Conservation (phyloP, 2,888 invertebrate genomes). For the Linyphia triangularis region DNA sequence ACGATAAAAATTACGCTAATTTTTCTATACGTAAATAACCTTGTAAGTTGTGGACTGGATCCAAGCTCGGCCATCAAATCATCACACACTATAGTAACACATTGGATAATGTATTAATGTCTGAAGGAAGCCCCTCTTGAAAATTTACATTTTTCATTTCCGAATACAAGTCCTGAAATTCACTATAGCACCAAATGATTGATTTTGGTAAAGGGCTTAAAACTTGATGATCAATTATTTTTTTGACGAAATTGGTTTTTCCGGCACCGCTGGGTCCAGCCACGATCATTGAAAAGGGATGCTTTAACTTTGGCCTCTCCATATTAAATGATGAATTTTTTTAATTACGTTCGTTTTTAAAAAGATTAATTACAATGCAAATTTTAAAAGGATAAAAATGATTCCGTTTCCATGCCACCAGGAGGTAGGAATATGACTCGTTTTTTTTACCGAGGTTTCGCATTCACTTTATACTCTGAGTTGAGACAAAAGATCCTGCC, state of each 20-base stretch:
- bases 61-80: slow-evolving; percentile 49
- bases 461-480: too few relatives aligned
- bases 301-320: neutral
- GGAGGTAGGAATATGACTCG: too few relatives aligned
- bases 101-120: neutral
- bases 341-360: too few relatives aligned
- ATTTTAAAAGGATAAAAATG: too few relatives aligned
- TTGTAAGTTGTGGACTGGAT: slow-evolving; percentile 15
- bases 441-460: too few relatives aligned
- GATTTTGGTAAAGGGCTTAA: neutral
- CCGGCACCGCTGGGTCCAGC: slow-evolving; percentile 41
- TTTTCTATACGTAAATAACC: slow-evolving; percentile 52
- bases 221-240: slow-evolving; percentile 25
- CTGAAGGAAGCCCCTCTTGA: slow-evolving; percentile 5
- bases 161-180: slow-evolving; percentile 12
- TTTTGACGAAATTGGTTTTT: slow-evolving; percentile 50
- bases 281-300: slow-evolving; percentile 28
- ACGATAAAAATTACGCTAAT: slow-evolving; percentile 47
- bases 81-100: slow-evolving; percentile 25
- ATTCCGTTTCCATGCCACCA: too few relatives aligned
- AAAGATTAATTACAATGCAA: too few relatives aligned
- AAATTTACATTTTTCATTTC: neutral
- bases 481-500: too few relatives aligned
- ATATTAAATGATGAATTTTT: neutral
- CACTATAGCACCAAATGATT: slow-evolving; percentile 50